These are phyloP conservation scores for Drosophila orosa DNA, from an alignment of 1,140 invertebrate genomes.

Conservation along the genomic window DNA sequence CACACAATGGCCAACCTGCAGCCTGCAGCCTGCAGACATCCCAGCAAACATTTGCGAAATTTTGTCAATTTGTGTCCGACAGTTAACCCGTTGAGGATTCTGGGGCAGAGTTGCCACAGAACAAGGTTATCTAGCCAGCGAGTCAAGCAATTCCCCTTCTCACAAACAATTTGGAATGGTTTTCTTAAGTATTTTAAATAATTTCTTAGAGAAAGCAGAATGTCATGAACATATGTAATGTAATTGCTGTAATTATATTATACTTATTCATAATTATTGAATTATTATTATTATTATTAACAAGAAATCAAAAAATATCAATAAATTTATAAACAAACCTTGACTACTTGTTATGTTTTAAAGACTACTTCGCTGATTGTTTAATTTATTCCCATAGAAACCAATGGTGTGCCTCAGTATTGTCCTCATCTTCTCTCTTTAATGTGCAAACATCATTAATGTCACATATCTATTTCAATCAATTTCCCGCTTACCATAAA, in stretches of 20 bases:
- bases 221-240: no score
- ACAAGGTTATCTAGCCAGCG: neutral
- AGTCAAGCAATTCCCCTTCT: neutral
- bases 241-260: neutral
- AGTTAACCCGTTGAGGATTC: conserved; percentile 21
- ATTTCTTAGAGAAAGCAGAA: neutral
- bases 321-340: neutral
- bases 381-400: neutral
- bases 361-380: neutral
- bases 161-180: neutral
- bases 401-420: no score
- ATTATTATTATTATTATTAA: no score
- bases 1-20: conserved; percentile 39
- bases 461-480: neutral
- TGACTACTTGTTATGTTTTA: neutral
- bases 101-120: no score
- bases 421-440: neutral
- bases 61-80: conserved; percentile 62
- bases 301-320: neutral
- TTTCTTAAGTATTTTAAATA: neutral
- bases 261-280: no score
- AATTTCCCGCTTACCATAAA: conserved; percentile 29
- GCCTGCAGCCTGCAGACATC: conserved; percentile 13
- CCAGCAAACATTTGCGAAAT: conserved; percentile 42
- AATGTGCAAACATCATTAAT: conserved; percentile 3